Percentiles rank a stretch among this genome's conserved stretches.
Conservation (phyloP, 2,113 vertebrate genomes). For the Saccopteryx leptura region DNA sequence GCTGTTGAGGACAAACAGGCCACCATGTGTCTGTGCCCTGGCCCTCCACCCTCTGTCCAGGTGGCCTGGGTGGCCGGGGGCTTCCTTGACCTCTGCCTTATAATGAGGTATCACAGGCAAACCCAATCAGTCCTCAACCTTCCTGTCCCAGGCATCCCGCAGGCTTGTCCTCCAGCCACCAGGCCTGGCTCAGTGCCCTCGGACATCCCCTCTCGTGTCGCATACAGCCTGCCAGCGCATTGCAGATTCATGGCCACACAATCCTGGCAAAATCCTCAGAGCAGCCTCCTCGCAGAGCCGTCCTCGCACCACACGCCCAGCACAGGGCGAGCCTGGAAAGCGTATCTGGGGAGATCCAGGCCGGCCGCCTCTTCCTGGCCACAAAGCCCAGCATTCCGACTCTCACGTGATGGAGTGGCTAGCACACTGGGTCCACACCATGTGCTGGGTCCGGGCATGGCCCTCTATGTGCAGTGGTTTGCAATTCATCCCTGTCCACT, state of each 20-base stretch:
- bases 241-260: fast-evolving
- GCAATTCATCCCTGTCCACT: too few species aligned
- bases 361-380: too few species aligned
- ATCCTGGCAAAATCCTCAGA: fast-evolving
- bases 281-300: fast-evolving
- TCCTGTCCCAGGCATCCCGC: not conserved
- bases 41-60: not conserved
- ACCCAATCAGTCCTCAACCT: fast-evolving
- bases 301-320: fast-evolving
- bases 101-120: fast-evolving
- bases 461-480: too few species aligned
- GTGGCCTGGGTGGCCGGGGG: fast-evolving
- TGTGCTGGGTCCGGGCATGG: too few species aligned
- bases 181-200: fast-evolving
- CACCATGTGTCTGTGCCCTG: fast-evolving
- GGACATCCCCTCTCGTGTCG: fast-evolving
- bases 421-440: too few species aligned
- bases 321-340: fast-evolving
- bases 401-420: too few species aligned
- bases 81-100: fast-evolving
- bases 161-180: not conserved
- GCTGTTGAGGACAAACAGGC: not conserved
- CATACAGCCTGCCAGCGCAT: fast-evolving
- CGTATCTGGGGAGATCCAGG: not conserved
- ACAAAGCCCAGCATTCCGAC: too few species aligned